A percentile compares a stretch with the other conserved stretches of the same genome.
Conservation (phyloP, 2,888 invertebrate genomes). For the Labia minor region DNA sequence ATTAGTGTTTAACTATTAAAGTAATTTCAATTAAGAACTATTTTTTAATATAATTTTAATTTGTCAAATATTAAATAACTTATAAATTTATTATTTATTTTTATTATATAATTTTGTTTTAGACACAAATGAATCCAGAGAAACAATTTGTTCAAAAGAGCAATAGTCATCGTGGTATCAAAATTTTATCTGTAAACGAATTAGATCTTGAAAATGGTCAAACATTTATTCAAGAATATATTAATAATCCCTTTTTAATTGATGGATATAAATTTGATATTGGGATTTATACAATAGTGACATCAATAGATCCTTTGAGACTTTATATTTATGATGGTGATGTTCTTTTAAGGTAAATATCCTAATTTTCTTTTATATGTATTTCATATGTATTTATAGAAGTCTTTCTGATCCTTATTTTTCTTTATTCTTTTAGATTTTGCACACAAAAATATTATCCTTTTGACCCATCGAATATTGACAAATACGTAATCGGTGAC, state of each 20-base stretch:
- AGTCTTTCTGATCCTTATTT: too few relatives aligned
- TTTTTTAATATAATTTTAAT: neutral
- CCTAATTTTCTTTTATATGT: conserved; percentile 17
- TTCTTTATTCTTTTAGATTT: conserved; percentile 51
- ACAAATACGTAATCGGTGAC: conserved; percentile 90
- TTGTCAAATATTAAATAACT: too few relatives aligned
- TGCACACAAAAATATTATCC: conserved; percentile 84
- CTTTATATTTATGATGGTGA: conserved; percentile 85
- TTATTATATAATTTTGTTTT: conserved; percentile 21
- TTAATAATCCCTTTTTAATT: conserved; percentile 77
- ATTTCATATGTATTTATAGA: too few relatives aligned
- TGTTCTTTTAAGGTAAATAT: conserved; percentile 68
- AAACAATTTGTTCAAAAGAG: conserved; percentile 81
- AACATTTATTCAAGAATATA: conserved; percentile 83
- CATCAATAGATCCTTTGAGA: conserved; percentile 80
- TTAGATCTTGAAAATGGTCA: conserved; percentile 58
- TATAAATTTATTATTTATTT: neutral
- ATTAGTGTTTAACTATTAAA: neutral
- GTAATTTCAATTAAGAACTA: neutral
- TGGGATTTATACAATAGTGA: conserved; percentile 84
- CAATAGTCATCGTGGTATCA: conserved; percentile 84
- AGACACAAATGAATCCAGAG: conserved; percentile 50
- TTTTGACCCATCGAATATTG: conserved; percentile 63
- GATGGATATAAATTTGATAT: conserved; percentile 95
- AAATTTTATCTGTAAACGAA: conserved; percentile 56